phyloP scores from a whole-genome alignment of 2,888 invertebrate genomes.

The Lasioglossum pauxillum region DNA sequence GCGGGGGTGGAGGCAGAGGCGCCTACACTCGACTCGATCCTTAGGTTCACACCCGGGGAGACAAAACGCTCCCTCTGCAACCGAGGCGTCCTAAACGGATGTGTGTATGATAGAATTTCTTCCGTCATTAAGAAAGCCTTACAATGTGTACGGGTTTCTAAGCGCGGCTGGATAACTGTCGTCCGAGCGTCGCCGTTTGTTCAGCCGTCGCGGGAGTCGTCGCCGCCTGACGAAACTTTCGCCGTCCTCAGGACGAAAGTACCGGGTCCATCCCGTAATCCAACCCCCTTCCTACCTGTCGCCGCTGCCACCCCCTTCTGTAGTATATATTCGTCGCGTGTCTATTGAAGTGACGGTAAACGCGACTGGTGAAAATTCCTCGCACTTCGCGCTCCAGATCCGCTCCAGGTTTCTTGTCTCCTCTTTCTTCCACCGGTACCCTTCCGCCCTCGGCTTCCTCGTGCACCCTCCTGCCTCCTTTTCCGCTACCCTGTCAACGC shows the following conservation, averaged over 20 bases:
- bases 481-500: conserved; percentile 21
- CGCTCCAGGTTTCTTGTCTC: conserved; percentile 72
- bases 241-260: conserved; percentile 63
- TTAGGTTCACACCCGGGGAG: conserved; percentile 76
- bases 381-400: conserved; percentile 77
- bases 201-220: conserved; percentile 15
- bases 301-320: conserved; percentile 12
- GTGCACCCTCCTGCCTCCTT: conserved; percentile 49
- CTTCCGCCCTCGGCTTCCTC: conserved; percentile 54
- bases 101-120: conserved; percentile 83
- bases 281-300: conserved; percentile 23
- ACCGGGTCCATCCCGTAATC: conserved; percentile 46
- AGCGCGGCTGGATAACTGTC: conserved; percentile 71
- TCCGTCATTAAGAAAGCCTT: conserved; percentile 84
- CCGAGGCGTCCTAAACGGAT: conserved; percentile 82
- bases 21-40: conserved; percentile 71
- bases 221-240: conserved; percentile 68
- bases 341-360: conserved; percentile 80
- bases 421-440: conserved; percentile 50
- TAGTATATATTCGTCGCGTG: conserved; percentile 62
- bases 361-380: conserved; percentile 75
- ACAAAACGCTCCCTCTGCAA: conserved; percentile 78
- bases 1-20: conserved; percentile 25
- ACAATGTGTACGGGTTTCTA: conserved; percentile 80
- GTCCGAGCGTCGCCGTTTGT: conserved; percentile 54